These are phyloP conservation scores for Pedetes capensis DNA, from an alignment of 2,113 vertebrate species.

Conservation along the genomic window DNA sequence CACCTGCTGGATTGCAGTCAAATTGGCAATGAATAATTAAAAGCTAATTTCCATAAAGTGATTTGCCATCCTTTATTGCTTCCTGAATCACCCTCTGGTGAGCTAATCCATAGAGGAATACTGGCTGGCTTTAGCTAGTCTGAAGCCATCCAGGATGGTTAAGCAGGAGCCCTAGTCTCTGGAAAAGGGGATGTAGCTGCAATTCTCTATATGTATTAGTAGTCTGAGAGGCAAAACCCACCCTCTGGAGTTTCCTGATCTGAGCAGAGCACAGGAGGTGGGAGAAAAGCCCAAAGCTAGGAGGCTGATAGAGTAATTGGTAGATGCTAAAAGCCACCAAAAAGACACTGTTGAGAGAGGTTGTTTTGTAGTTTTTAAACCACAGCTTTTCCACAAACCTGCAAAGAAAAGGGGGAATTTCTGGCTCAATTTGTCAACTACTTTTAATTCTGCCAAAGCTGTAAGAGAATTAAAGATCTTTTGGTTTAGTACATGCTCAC, in stretches of 20 bases:
- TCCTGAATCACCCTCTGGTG: neutral
- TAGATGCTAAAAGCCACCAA: neutral
- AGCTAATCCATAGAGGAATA: neutral
- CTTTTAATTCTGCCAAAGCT: neutral
- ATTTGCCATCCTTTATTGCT: conserved; percentile 36
- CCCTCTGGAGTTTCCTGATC: neutral
- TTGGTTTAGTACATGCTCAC: neutral
- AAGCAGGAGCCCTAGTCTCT: neutral
- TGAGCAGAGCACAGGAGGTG: neutral
- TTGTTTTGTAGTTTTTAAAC: neutral
- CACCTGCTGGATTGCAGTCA: conserved; percentile 57
- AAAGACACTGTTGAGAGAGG: neutral
- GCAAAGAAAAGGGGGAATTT: neutral
- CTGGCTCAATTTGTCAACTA: neutral
- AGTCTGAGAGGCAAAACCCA: no score
- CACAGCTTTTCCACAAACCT: neutral
- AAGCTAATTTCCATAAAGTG: conserved; percentile 69
- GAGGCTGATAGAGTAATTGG: neutral
- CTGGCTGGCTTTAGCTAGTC: neutral
- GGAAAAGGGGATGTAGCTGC: neutral
- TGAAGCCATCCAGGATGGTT: neutral
- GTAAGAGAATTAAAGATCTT: neutral
- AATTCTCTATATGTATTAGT: neutral
- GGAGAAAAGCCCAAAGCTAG: neutral
- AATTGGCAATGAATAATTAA: conserved; percentile 71